These are phyloP conservation scores for Trichopria drosophilae DNA, from an alignment of 2,888 invertebrate genomes.

Conservation along the genomic window DNA sequence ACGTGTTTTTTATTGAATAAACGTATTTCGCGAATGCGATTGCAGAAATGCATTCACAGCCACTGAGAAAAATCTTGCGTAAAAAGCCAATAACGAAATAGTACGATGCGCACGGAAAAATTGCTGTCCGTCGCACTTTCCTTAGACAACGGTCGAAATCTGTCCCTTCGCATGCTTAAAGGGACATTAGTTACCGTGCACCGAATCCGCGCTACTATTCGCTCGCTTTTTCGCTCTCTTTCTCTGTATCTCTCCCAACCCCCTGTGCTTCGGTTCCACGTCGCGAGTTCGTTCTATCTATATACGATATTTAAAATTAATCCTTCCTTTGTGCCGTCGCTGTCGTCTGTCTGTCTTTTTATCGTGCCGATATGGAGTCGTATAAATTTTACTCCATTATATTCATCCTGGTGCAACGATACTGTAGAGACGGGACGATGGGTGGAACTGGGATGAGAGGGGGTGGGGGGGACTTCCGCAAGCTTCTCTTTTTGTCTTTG, in stretches of 20 bases:
- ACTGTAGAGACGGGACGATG: conserved; percentile 20
- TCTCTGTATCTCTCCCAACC: no score
- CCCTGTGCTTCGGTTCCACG: conserved; percentile 40
- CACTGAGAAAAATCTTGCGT: no score
- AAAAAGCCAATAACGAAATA: no score
- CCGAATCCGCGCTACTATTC: conserved; percentile 7
- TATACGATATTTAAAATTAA: conserved; percentile 58
- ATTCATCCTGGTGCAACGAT: conserved; percentile 38
- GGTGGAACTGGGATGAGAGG: conserved; percentile 18
- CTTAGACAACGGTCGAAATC: conserved; percentile 25
- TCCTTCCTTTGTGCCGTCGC: conserved; percentile 54
- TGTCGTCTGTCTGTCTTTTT: conserved; percentile 53
- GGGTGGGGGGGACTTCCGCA: conserved; percentile 27
- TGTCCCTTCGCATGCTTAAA: conserved; percentile 9
- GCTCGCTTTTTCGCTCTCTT: conserved; percentile 6
- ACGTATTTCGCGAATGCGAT: no score
- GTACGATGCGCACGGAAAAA: conserved; percentile 21
- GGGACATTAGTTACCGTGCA: conserved; percentile 30
- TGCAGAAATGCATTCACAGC: no score
- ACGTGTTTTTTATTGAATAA: no score
- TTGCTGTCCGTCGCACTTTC: conserved; percentile 21
- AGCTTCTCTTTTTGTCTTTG: conserved; percentile 51
- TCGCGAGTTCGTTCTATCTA: conserved; percentile 35
- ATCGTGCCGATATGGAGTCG: conserved; percentile 55
- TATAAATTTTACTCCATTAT: conserved; percentile 57